phyloP scores from a whole-genome alignment of 1,140 invertebrate species.

The Hesperophylax magnus region DNA sequence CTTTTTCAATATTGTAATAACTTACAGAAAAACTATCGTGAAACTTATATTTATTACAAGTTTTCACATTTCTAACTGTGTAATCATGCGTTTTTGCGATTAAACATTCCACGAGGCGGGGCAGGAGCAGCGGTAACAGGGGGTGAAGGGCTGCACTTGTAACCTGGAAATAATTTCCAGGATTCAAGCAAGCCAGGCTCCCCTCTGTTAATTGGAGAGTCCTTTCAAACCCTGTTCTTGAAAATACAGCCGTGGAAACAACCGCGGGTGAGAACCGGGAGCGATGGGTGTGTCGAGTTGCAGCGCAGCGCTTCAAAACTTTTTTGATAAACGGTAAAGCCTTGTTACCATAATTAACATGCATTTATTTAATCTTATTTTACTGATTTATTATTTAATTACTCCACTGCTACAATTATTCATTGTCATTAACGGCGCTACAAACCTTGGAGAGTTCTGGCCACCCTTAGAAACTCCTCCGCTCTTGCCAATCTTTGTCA shows the following conservation, averaged over 20 bases:
- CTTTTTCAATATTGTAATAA: no score
- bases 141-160: not conserved
- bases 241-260: slow-evolving; percentile 26
- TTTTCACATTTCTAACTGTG: not conserved
- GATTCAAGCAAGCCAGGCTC: slow-evolving; percentile 21
- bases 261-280: not conserved
- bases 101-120: not conserved
- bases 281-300: not conserved
- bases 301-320: not conserved
- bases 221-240: slow-evolving; percentile 13
- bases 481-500: no score
- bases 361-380: no score
- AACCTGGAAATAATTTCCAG: slow-evolving; percentile 41
- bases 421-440: no score
- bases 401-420: no score
- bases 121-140: no score
- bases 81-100: slow-evolving; percentile 9
- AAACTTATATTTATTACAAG: no score
- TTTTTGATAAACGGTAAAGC: not conserved
- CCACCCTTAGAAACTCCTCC: no score
- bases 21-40: no score
- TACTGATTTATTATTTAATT: no score
- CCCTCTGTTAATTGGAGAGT: slow-evolving; percentile 37
- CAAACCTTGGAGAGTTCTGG: no score
- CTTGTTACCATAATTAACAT: not conserved